Evolutionary conservation across 2,888 invertebrate genomes (phyloP).

Genomic region (Epicampocera succincta): DNA sequence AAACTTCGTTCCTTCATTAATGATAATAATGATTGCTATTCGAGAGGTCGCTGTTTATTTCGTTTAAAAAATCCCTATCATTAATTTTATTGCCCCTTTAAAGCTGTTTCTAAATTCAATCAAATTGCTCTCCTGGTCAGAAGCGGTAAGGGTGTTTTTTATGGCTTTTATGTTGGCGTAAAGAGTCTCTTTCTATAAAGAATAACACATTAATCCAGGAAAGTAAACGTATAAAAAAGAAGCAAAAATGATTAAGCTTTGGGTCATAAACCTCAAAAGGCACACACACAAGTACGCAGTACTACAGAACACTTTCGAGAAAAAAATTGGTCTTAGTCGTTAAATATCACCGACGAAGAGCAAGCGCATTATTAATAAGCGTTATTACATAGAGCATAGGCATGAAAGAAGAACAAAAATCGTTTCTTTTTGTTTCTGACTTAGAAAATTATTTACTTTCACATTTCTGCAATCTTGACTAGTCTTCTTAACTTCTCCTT

Average conservation of each 20-base stretch:
- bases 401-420: too few species aligned
- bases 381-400: conserved; percentile 24
- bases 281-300: background rate
- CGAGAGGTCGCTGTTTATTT: conserved; percentile 31
- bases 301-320: too few species aligned
- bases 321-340: background rate
- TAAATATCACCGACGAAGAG: conserved; percentile 1
- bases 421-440: background rate
- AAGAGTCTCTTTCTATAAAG: background rate
- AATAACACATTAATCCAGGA: conserved; percentile 3
- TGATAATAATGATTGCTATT: conserved; percentile 24
- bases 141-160: conserved; percentile 11
- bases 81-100: conserved; percentile 64
- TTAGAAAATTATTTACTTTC: conserved; percentile 55
- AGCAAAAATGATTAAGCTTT: conserved; percentile 58
- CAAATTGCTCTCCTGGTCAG: conserved; percentile 53
- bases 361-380: conserved; percentile 47
- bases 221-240: conserved; percentile 38
- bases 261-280: conserved; percentile 55
- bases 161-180: background rate
- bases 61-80: conserved; percentile 62
- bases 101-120: conserved; percentile 48
- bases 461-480: conserved; percentile 43
- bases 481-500: conserved; percentile 13
- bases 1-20: conserved; percentile 20